Conservation (phyloP, 2,113 vertebrate genomes). For the Hyla sarda region DNA sequence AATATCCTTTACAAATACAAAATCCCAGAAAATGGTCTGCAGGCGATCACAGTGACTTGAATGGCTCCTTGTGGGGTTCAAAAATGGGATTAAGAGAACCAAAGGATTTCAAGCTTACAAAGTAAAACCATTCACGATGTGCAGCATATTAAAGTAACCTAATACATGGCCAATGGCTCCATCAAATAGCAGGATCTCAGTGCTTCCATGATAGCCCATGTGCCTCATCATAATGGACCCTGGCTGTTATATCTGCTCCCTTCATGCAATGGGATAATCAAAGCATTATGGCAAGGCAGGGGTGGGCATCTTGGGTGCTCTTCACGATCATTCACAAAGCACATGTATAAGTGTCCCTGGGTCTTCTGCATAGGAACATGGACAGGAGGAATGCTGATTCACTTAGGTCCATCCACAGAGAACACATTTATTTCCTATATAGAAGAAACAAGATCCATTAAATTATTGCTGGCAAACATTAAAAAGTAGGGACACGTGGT, state of each 20-base stretch:
- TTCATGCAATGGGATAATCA: not conserved
- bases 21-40: not conserved
- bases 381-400: not conserved
- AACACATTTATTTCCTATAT: constrained; percentile 18
- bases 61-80: not conserved
- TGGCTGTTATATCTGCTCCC: no score
- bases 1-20: not conserved
- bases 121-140: not conserved
- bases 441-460: not conserved
- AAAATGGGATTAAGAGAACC: not conserved
- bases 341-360: not conserved
- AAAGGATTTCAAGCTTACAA: not conserved
- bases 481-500: no score
- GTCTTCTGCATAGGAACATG: not conserved
- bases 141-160: not conserved
- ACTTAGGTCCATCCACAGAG: not conserved
- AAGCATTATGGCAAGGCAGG: not conserved
- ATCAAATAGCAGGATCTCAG: not conserved
- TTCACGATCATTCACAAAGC: not conserved
- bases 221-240: not conserved
- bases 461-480: not conserved
- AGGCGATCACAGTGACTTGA: not conserved
- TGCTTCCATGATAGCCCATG: not conserved
- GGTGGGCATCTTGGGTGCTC: not conserved
- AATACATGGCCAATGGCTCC: not conserved